Evolutionary conservation across 2,113 vertebrate genomes (phyloP), one percentile per base, ranked within the genome.

Genomic region (Cyprinodon brontotheroides): DNA sequence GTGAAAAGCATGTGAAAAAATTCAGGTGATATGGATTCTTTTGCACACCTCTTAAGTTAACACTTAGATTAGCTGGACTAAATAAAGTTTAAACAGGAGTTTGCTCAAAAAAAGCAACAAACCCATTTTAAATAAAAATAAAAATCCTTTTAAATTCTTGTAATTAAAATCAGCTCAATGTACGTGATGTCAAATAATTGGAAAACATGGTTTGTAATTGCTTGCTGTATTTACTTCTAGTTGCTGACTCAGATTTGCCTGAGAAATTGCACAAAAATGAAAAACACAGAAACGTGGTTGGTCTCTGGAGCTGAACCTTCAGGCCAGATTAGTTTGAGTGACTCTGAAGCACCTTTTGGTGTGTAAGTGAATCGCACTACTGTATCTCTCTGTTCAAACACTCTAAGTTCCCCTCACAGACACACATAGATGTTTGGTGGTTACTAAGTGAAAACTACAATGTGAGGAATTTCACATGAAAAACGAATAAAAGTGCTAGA

Each of bases 281-380:
- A 40, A 7, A 57, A 70, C 60, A 77, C 41, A 39, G 53, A 59
- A 7, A 66, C 43, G 72, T 11, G 4, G 5, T 20, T 70, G 67
- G 82, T 83, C 86, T 86, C 85, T 75, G 66, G 83, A 77, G 85
- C 76, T 70, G 72, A 67, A 83, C 80, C 84, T 86, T 90, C 86
- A 84, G 80, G 69, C 84, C 81, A 88, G 75, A 88, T 91, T 86
- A 90, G 79, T 79, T 78, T 82, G 78, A 85, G 50, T 78, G 80
- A 83, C 83, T 91, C 83, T 73, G 79, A 87, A 68, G 77, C 57
- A 89, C 82, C 81, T 77, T 81, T 88, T 75, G 78, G 82, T 84
- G 86, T 82, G 85, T 86, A 80, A 91, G 78, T 86, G 74, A 90
- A 81, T 74, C 83, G 66, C 72, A 66, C 71, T 57, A 81, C 73